Conservation (phyloP, 1,140 invertebrate genomes). For the Drosophila varians region DNA sequence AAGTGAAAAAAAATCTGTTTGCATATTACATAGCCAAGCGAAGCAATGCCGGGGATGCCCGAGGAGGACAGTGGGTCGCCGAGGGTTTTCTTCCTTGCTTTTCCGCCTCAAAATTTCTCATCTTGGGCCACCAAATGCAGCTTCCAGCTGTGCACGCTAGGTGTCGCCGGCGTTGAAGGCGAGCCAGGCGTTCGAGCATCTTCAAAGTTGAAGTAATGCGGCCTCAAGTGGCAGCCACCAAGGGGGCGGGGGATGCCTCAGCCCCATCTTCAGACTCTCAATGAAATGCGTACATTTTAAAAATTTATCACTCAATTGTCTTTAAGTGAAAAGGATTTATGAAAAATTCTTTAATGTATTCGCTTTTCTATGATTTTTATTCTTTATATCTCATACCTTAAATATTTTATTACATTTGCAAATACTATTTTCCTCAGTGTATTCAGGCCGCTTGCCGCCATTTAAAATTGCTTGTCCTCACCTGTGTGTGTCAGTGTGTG, state of each 20-base stretch:
- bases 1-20: constrained; percentile 77
- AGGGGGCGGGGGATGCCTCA: neutral
- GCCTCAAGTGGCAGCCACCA: constrained; percentile 76
- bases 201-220: constrained; percentile 80
- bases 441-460: constrained; percentile 59
- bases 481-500: constrained; percentile 30
- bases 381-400: no score
- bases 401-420: no score
- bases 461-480: constrained; percentile 80
- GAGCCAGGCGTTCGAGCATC: constrained; percentile 62
- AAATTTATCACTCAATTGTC: neutral
- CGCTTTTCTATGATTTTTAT: neutral
- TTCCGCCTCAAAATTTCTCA: neutral
- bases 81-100: neutral
- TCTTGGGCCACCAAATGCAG: constrained; percentile 29
- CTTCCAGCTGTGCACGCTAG: constrained; percentile 78
- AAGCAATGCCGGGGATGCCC: constrained; percentile 9
- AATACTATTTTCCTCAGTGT: constrained; percentile 5
- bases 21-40: constrained; percentile 61
- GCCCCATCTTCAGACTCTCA: neutral
- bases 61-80: constrained; percentile 37
- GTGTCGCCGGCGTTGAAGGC: constrained; percentile 60
- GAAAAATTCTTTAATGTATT: no score
- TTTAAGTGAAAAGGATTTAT: neutral
- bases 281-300: neutral